Evolutionary conservation across 2,797 vertebrate species (phyloP), one percentile per base, ranked within the genome.

Genomic region (Prunella strophiata): DNA sequence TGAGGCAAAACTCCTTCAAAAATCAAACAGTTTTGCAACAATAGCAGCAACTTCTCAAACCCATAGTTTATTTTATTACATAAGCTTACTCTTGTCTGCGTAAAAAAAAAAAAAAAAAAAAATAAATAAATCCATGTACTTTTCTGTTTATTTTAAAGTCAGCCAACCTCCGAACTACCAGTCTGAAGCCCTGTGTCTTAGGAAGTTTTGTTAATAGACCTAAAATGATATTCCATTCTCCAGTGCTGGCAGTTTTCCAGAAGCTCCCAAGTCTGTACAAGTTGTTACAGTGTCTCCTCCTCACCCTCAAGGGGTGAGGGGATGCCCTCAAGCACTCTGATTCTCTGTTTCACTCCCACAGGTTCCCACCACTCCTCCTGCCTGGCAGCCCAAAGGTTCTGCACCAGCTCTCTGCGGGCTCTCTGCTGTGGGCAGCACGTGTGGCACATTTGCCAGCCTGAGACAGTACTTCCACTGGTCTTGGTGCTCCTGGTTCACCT

Each of bases 221-320:
- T 78, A 94, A 95, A 96, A 92, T 91, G 83, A 93, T 62, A 61
- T 62, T 51, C 58, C 34, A 29, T n/a, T 26, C 74, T 85, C 66
- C 36, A 85, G 13, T 3, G 18, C 0, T 70, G 55, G 58, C 79
- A 89, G 50, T 34, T 88, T 87, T 72, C 62, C 0, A 0, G 91
- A 89, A 89, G 70, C 85, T 91, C 27, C 26, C 85, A 95, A 89
- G 87, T 76, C 70, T 86, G 40, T 43, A 43, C 30, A 77, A 92
- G 82, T 90, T 96, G 95, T 94, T 90, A 94, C 48, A 55, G 85
- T 25, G 32, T 87, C 88, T 93, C 67, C 65, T 92, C 45, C 88
- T 82, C 89, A 94, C n/a, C n/a, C n/a, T n/a, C n/a, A n/a, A n/a
- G n/a, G n/a, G n/a, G n/a, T n/a, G n/a, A n/a, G n/a, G n/a, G n/a